Base-by-base conservation (phyloP, 2,888 invertebrate genomes). In the Tetragonula carbonaria region DNA sequence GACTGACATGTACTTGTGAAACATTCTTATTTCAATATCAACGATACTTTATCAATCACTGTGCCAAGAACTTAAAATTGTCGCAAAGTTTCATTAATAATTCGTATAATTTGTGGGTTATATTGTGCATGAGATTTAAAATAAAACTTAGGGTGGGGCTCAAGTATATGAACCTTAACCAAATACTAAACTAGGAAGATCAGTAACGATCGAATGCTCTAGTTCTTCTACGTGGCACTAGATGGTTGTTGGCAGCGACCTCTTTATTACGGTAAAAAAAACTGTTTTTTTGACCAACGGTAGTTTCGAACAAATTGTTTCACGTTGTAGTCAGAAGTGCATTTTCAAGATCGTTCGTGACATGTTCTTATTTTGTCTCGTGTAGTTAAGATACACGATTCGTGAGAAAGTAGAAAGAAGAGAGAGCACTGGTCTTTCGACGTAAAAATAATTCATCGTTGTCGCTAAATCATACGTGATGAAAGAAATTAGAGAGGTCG, bases 171-270 rank as follows among this genome's bases (percentile, higher is more conserved):
- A 85, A 90, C 86, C 78, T 89, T 68, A 86, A 85, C 80, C 81
- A 87, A 90, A 86, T 80, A 87, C 86, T 90, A 88, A 91, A 89
- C 87, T 90, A 90, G 88, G 90, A 89, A 90, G 87, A 90, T 90
- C 90, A 90, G 90, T 90, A 90, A 90, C 90, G 90, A 90, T 90
- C 90, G 91, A 87, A 89, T 87, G 82, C 88, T 87, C 87, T 88
- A 88, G 90, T 87, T 89, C 88, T 81, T 82, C 76, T 82, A 85
- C 80, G 82, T 80, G 88, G 88, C 88, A 90, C 92, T 88, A 90
- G 91, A 89, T 89, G 90, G 88, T 88, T 77, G 86, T 87, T 76
- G 86, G 68, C 84, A 84, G 84, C 80, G 74, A 85, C 72, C 82
- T 85, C 84, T 82, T 85, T 73, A 79, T 80, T 66, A 73, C 57